Evolutionary conservation across 1,140 invertebrate species (phyloP).

Genomic region (Lineus longissimus): DNA sequence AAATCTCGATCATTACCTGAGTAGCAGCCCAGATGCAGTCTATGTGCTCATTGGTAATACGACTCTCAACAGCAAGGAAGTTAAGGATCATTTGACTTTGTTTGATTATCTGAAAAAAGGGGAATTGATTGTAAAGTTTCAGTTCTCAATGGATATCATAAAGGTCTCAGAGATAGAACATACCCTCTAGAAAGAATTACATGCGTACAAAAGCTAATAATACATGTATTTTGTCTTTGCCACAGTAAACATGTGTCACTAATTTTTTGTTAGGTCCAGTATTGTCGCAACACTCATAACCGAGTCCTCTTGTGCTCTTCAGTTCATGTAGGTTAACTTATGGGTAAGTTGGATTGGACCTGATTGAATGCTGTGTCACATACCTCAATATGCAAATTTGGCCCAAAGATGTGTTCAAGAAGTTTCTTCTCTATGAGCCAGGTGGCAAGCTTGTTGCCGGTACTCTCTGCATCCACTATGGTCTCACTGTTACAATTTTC

Average conservation of each 20-base stretch:
- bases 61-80: slow-evolving; percentile 84
- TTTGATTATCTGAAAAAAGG: slow-evolving; percentile 71
- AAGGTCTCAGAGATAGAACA: not conserved
- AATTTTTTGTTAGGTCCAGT: too few species aligned
- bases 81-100: slow-evolving; percentile 89
- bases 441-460: slow-evolving; percentile 76
- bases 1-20: slow-evolving; percentile 57
- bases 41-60: slow-evolving; percentile 85
- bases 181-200: not conserved
- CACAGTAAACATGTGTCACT: too few species aligned
- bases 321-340: too few species aligned
- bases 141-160: not conserved
- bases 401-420: slow-evolving; percentile 90
- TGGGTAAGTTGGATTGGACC: too few species aligned
- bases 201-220: too few species aligned
- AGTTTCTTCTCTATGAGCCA: slow-evolving; percentile 90
- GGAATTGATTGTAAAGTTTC: not conserved
- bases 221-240: too few species aligned
- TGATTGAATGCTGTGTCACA: slow-evolving; percentile 18
- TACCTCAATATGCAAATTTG: slow-evolving; percentile 91
- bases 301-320: too few species aligned
- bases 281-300: too few species aligned
- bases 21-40: slow-evolving; percentile 91
- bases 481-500: slow-evolving; percentile 80
- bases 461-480: slow-evolving; percentile 70